Evolutionary conservation across 2,113 vertebrate genomes (phyloP).

Genomic region (Hydrolagus affinis): DNA sequence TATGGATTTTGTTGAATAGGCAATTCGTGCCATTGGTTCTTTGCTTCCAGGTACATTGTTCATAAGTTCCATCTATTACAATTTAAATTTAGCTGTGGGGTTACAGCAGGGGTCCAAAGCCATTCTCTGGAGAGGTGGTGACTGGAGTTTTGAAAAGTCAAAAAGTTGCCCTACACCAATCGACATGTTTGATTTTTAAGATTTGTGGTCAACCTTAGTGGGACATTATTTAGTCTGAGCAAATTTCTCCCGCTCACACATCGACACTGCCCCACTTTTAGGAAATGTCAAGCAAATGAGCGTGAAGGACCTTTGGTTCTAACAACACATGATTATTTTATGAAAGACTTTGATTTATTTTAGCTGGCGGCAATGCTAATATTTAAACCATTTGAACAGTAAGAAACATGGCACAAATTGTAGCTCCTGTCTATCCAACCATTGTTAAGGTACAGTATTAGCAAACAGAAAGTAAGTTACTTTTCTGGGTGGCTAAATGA

Average conservation of each 20-base stretch:
- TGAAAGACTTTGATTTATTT: not conserved
- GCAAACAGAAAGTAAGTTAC: too few relatives aligned
- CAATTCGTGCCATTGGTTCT: not conserved
- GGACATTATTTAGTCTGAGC: not conserved
- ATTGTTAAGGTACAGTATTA: too few relatives aligned
- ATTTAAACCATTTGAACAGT: not conserved
- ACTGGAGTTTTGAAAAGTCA: not conserved
- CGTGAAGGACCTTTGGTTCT: not conserved
- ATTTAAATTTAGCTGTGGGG: not conserved
- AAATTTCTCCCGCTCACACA: not conserved
- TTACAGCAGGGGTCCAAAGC: not conserved
- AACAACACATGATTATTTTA: not conserved
- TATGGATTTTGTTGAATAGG: not conserved
- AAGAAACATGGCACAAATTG: not conserved
- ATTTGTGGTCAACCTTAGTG: not conserved
- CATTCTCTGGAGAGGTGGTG: not conserved
- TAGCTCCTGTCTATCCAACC: not conserved
- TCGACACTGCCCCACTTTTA: not conserved
- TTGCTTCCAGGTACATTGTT: not conserved
- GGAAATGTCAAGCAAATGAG: not conserved
- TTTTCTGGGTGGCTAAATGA: too few relatives aligned
- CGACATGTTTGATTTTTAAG: not conserved
- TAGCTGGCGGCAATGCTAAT: slow-evolving; percentile 11
- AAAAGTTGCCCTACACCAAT: too few relatives aligned
- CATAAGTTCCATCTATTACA: not conserved